These are phyloP conservation scores for Ceratitis capitata DNA, from an alignment of 1,140 invertebrate species.

Conservation along the genomic window DNA sequence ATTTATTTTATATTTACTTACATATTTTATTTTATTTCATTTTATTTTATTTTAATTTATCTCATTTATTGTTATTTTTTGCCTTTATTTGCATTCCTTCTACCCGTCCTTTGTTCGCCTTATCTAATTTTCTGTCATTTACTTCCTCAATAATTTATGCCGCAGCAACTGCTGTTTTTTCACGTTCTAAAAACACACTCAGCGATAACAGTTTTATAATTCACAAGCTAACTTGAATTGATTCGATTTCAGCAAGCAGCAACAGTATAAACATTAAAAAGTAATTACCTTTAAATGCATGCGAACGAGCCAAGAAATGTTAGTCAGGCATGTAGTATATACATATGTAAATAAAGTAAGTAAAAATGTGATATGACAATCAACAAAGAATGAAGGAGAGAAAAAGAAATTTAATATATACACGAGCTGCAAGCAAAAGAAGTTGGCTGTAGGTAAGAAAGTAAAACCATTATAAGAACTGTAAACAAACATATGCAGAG, in stretches of 20 bases:
- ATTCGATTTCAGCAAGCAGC: background rate
- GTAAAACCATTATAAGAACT: background rate
- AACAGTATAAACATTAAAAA: background rate
- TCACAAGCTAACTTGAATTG: background rate
- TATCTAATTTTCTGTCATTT: background rate
- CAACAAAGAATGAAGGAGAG: background rate
- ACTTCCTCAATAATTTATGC: background rate
- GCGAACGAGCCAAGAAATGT: no score
- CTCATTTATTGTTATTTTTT: background rate
- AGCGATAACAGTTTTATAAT: background rate
- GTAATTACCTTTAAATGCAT: background rate
- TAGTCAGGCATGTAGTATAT: background rate
- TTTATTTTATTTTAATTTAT: background rate
- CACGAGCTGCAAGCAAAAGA: background rate
- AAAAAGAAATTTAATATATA: constrained; percentile 7
- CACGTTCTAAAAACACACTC: no score
- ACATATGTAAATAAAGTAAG: background rate
- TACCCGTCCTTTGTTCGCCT: background rate
- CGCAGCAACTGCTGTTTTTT: background rate
- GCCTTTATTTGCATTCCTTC: no score
- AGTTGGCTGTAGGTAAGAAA: background rate
- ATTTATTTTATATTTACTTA: no score
- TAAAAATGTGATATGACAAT: background rate
- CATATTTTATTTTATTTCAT: background rate
- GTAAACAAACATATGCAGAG: no score